Base-by-base conservation (phyloP, 2,797 vertebrate species). In the Argyrosomus regius region DNA sequence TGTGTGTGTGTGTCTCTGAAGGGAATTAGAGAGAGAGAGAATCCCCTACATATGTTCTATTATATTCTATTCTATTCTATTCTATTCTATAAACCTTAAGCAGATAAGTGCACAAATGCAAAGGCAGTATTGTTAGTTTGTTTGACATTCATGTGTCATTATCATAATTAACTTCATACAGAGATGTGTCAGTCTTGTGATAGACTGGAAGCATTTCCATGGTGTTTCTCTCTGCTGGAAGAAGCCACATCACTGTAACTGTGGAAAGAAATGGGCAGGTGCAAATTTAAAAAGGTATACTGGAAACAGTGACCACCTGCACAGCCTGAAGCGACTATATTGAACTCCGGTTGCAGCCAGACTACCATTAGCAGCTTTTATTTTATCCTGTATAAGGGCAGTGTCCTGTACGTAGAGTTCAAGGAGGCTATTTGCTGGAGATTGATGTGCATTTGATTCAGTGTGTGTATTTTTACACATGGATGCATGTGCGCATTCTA, bases 381-480 rank as follows among this genome's bases (percentile, higher is more conserved):
- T 24, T 56, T 35, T 39, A 60, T 24, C 49, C 1, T 17, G 26
- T 1, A 46, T 0, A 5, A 39, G 57, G 57, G 0, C 31, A 58
- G 71, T 3, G 3, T 31, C 31, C 31, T 28, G 24, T 35, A 35
- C 0, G 0, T 41, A 26, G 60, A 48, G 63, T 57, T 78, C 57
- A 53, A 18, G 17, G 41, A 72, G 62, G 50, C 57, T n/a, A 16
- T 81, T 59, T 58, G 4, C 50, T 72, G 46, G 41, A 49, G 52
- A 60, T 14, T 17, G 70, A 73, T 45, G 61, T 35, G n/a, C 49
- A 41, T 46, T 75, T 31, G 13, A 50, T 59, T 49, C 10, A 43
- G 54, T 53, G 13, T 68, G 61, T 66, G 46, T 62, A 8, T 71
- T 63, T 46, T 61, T 17, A 43, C 68, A 56, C 59, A 26, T 63